Conservation (phyloP, 2,797 vertebrate genomes). For the Myotis vivesi region DNA sequence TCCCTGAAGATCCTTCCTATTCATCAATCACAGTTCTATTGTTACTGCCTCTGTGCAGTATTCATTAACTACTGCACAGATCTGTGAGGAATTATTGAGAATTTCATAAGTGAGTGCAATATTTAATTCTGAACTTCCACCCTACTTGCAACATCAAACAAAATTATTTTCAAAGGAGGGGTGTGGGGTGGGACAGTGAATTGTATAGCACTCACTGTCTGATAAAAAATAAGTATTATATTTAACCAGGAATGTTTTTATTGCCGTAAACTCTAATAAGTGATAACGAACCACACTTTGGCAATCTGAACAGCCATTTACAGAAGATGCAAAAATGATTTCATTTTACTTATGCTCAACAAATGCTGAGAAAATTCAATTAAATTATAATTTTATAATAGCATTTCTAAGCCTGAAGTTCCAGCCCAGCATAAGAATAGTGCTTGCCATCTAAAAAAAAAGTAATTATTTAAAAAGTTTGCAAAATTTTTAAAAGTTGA, state of each 20-base stretch:
- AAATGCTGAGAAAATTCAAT: not conserved
- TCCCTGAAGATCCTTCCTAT: not conserved
- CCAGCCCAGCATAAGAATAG: not conserved
- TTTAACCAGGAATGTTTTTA: not conserved
- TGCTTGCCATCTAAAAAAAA: not conserved
- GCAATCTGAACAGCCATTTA: not conserved
- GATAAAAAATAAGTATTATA: not conserved
- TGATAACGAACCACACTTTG: not conserved
- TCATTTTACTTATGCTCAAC: not conserved
- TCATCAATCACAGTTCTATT: not conserved
- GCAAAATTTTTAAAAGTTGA: slow-evolving; percentile 42
- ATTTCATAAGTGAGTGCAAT: not conserved
- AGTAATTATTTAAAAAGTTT: not conserved
- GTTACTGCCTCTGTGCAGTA: not conserved
- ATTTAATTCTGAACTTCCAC: not conserved
- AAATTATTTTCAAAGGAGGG: not conserved
- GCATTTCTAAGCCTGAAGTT: not conserved
- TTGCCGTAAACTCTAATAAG: not conserved
- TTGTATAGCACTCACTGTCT: not conserved
- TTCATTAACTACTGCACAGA: not conserved
- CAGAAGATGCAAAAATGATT: not conserved
- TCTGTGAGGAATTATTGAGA: not conserved
- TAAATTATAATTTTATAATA: not conserved
- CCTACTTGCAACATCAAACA: not conserved
- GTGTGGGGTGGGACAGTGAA: not conserved